Percentiles rank a stretch among this genome's conserved stretches.
These are phyloP conservation scores for Congeria kusceri DNA, from an alignment of 2,888 invertebrate species.

Conservation along the genomic window DNA sequence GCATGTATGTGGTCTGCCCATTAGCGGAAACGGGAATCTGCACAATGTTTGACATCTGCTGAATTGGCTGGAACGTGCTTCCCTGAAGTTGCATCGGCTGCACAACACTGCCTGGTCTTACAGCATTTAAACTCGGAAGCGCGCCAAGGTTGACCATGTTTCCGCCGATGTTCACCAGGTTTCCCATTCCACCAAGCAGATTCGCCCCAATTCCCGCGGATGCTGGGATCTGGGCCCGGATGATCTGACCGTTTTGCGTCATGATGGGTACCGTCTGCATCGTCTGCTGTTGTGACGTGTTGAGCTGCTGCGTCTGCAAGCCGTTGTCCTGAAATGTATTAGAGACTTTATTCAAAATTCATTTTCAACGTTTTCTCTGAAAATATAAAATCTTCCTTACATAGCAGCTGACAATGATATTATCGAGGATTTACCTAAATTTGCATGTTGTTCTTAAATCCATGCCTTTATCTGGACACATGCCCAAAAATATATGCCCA, in stretches of 20 bases:
- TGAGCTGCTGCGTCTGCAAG: conserved; percentile 14
- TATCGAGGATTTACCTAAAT: no score
- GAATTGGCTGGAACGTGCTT: conserved; percentile 81
- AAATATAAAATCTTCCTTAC: no score
- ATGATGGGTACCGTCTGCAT: conserved; percentile 62
- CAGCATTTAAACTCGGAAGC: conserved; percentile 61
- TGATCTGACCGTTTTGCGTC: conserved; percentile 78
- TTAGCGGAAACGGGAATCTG: conserved; percentile 95
- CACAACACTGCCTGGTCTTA: conserved; percentile 74
- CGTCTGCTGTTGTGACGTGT: conserved; percentile 41
- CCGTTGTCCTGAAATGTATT: conserved; percentile 3
- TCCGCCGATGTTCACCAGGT: conserved; percentile 79
- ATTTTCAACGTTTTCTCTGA: no score
- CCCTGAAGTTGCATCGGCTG: conserved; percentile 88
- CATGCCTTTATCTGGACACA: no score
- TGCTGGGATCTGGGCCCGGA: conserved; percentile 72
- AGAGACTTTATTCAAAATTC: no score
- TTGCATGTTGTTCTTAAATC: no score
- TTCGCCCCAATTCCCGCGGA: conserved; percentile 63
- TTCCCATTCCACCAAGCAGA: conserved; percentile 65
- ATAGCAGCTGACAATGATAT: no score
- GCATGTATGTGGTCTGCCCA: conserved; percentile 98
- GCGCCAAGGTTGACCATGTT: conserved; percentile 74
- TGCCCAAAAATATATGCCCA: no score
- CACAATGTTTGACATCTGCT: conserved; percentile 88